Evolutionary conservation across 2,113 vertebrate species (phyloP), one percentile per base, ranked within the genome.

Genomic region (Procavia capensis): DNA sequence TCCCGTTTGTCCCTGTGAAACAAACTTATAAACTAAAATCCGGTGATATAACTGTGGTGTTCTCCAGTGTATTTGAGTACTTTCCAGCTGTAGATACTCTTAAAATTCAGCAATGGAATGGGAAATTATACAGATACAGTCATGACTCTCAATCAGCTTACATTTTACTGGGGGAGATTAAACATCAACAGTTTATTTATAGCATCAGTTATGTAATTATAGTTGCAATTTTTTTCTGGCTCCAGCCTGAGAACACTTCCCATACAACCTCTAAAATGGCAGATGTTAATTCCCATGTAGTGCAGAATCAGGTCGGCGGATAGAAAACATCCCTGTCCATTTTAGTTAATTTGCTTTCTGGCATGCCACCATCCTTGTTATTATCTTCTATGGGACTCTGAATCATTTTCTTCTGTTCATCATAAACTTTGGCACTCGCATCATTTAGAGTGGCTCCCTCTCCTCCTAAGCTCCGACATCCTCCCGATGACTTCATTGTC

Each of bases 11-110:
- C 72, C 29, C 87, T 75, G 13, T 11, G 47, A 83, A 6, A 31
- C 27, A 95, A 75, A 88, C 54, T 11, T 59, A 63, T 91, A 87
- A 91, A 75, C 27, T 88, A 41, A 59, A 91, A 87, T 59, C 25
- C 29, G 68, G 16, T 86, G 13, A 34, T 86, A 90, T 29, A 20
- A 41, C 11, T 13, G 5, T 78, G 66, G 34, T 85, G 70, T 96
- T 90, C 54, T 81, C 7, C 59, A n/a, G 50, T 9, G 41, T 22
- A 36, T 3, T 90, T 7, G 39, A 54, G 70, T 31, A 9, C 36
- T 81, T 93, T 80, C 17, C 4, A 47, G 36, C 14, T 31, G 8
- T 57, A 16, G 70, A n/a, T 17, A 31, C 72, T 41, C 54, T 50
- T 41, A 3, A 68, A 34, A 11, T 82, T 96, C 54, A 74, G 2